Percentiles rank a stretch among this genome's conserved stretches.
Conservation (phyloP, 2,888 invertebrate genomes). For the Pristionchus maxplancki region DNA sequence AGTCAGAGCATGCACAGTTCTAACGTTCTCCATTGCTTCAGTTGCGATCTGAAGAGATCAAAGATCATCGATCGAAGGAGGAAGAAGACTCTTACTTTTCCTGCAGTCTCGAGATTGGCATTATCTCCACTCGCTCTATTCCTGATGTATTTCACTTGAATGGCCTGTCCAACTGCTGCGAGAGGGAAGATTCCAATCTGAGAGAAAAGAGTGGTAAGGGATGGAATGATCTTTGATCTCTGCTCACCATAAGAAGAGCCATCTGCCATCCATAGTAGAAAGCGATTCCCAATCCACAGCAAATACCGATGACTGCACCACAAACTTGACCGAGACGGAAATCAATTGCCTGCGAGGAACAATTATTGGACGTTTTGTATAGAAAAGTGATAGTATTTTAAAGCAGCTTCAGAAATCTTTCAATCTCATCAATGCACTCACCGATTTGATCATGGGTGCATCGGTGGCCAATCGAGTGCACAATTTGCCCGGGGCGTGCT, state of each 20-base stretch:
- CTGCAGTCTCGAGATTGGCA: conserved; percentile 49
- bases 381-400: neutral
- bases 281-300: conserved; percentile 78
- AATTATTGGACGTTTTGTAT: neutral
- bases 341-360: conserved; percentile 78
- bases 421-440: conserved; percentile 59
- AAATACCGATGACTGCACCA: conserved; percentile 77
- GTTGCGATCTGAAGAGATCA: conserved; percentile 50
- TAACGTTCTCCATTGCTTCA: conserved; percentile 52
- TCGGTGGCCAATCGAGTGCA: conserved; percentile 79
- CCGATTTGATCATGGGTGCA: conserved; percentile 79
- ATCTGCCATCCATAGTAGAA: conserved; percentile 79
- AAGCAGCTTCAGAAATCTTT: neutral
- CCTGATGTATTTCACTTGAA: conserved; percentile 48
- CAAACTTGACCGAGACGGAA: conserved; percentile 77
- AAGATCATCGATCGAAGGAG: neutral
- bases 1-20: conserved; percentile 50
- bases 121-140: conserved; percentile 15
- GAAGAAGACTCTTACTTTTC: conserved; percentile 23
- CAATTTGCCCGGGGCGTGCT: conserved; percentile 77
- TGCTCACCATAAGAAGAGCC: conserved; percentile 74
- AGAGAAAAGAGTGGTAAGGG: neutral
- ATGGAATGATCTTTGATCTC: conserved; percentile 6
- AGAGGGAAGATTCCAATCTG: conserved; percentile 50
- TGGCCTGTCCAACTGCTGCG: conserved; percentile 37